A percentile compares a stretch with the other conserved stretches of the same genome.
These are phyloP conservation scores for Molorchus minor DNA, from an alignment of 2,888 invertebrate species.

Conservation along the genomic window DNA sequence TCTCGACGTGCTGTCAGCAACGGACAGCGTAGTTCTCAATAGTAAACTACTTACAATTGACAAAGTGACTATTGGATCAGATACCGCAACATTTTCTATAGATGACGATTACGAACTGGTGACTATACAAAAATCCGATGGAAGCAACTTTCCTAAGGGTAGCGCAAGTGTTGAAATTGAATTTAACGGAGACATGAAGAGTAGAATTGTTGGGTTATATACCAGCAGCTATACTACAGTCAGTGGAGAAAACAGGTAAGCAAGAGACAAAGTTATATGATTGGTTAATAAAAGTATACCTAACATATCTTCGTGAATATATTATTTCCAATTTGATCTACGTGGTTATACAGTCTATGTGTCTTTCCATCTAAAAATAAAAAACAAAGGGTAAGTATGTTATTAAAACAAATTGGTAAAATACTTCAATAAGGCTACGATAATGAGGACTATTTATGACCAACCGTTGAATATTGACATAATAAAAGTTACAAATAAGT, in stretches of 20 bases:
- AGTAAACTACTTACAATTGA: constrained; percentile 68
- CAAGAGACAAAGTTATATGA: too few relatives aligned
- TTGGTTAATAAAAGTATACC: too few relatives aligned
- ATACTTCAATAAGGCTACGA: too few relatives aligned
- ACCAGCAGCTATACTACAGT: constrained; percentile 69
- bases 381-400: too few relatives aligned
- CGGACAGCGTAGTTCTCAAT: constrained; percentile 69
- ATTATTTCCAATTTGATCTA: too few relatives aligned
- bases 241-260: constrained; percentile 62
- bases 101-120: constrained; percentile 48
- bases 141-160: constrained; percentile 38
- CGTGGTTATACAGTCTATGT: too few relatives aligned
- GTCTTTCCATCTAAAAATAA: too few relatives aligned
- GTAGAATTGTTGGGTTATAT: constrained; percentile 78
- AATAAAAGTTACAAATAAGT: too few relatives aligned
- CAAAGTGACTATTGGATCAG: constrained; percentile 55
- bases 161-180: constrained; percentile 68
- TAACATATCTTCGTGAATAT: too few relatives aligned
- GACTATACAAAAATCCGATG: constrained; percentile 48
- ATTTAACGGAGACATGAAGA: constrained; percentile 72
- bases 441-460: too few relatives aligned
- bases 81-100: constrained; percentile 40
- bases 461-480: too few relatives aligned
- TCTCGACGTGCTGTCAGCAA: constrained; percentile 61
- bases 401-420: too few relatives aligned